A percentile compares a stretch with the other conserved stretches of the same genome.
Evolutionary conservation across 2,113 vertebrate species (phyloP).

Genomic region (Ochotona princeps): DNA sequence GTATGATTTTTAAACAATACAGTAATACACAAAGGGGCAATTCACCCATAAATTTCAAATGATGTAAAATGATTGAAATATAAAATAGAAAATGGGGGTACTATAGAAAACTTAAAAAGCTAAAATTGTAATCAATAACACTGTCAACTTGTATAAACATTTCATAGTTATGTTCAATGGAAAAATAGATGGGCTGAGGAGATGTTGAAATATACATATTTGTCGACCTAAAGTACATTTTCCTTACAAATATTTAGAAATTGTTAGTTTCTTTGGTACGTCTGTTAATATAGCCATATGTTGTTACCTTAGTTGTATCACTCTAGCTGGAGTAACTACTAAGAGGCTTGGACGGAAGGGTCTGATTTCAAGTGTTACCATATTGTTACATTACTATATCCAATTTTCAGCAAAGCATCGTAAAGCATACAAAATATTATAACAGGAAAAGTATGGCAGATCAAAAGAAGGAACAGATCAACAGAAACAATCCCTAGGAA

Average conservation of each 20-base stretch:
- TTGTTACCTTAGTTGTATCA: neutral
- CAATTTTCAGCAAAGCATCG: neutral
- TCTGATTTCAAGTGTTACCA: neutral
- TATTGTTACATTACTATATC: neutral
- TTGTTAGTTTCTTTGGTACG: neutral
- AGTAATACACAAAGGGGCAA: neutral
- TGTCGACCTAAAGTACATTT: neutral
- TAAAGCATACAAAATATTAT: neutral
- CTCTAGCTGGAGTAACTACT: neutral
- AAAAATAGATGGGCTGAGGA: neutral
- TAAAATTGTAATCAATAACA: conserved; percentile 9
- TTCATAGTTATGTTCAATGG: neutral
- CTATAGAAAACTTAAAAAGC: neutral
- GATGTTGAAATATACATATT: neutral
- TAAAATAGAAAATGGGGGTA: neutral
- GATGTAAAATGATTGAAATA: neutral
- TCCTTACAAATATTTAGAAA: neutral
- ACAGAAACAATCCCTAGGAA: neutral
- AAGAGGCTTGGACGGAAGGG: neutral
- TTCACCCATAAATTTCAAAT: neutral
- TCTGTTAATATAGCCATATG: neutral
- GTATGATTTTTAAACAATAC: neutral
- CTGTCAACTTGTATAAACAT: neutral
- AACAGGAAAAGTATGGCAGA: neutral
- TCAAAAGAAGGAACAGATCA: neutral